Conservation (phyloP, 30 jellyfish, hydroid and myxozoan genomes). For the Aurelia sp. region DNA sequence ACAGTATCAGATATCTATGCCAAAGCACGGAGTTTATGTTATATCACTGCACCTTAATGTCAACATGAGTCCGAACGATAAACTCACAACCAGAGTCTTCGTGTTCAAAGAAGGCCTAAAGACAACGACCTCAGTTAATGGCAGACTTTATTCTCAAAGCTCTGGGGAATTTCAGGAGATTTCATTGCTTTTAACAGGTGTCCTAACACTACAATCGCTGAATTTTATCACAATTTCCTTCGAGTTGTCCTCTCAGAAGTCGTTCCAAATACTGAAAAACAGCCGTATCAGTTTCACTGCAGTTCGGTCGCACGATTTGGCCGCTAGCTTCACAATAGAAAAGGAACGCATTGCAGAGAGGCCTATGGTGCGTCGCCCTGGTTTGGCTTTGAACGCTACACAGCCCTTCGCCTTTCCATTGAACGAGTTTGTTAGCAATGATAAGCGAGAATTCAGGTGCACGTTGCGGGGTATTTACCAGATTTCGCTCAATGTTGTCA, state of each 20-base stretch:
- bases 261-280: conserved; percentile 15
- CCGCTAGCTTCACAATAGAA: conserved; percentile 27
- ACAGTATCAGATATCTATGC: conserved; percentile 50
- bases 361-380: not conserved
- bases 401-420: conserved; percentile 14
- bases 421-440: not conserved
- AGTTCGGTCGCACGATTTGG: conserved; percentile 54
- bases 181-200: conserved; percentile 40
- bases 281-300: conserved; percentile 60
- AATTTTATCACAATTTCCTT: conserved; percentile 13
- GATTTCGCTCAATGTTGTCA: conserved; percentile 14
- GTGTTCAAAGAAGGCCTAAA: conserved; percentile 49
- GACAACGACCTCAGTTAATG: conserved; percentile 12
- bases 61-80: conserved; percentile 40
- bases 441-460: conserved; percentile 9
- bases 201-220: conserved; percentile 12
- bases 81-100: conserved; percentile 8
- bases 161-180: not conserved
- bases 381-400: conserved; percentile 28
- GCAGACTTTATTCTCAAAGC: not conserved
- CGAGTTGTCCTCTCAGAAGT: not conserved
- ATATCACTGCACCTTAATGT: conserved; percentile 30
- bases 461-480: conserved; percentile 47
- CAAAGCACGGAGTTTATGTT: conserved; percentile 64
- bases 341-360: not conserved